Percentiles rank a stretch among this genome's conserved stretches.
These are phyloP conservation scores for Drosophila albomicans DNA, from an alignment of 1,140 invertebrate genomes.

Conservation along the genomic window DNA sequence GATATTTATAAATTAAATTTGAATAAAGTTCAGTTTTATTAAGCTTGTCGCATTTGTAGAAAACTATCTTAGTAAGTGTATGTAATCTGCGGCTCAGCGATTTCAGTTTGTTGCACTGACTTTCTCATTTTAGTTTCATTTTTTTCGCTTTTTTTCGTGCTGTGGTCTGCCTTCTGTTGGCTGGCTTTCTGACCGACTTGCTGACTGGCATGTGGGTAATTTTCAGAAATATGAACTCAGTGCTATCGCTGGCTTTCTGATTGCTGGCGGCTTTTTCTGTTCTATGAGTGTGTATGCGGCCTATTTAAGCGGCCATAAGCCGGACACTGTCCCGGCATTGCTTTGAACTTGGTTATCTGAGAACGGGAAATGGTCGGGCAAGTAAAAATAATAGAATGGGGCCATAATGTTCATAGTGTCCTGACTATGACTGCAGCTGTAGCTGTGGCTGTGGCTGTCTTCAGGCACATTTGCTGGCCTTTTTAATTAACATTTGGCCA, in stretches of 20 bases:
- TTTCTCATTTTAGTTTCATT: not conserved
- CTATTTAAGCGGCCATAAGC: conserved; percentile 65
- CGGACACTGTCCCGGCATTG: conserved; percentile 15
- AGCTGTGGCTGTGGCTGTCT: too few species aligned
- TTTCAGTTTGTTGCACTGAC: not conserved
- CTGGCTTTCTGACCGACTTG: not conserved
- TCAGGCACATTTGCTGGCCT: conserved; percentile 23
- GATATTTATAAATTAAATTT: too few species aligned
- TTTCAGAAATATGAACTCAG: conserved; percentile 56
- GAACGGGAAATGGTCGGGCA: conserved; percentile 24
- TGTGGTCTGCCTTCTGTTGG: conserved; percentile 3
- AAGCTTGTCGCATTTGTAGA: too few species aligned
- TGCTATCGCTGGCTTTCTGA: conserved; percentile 51
- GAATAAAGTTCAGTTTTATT: too few species aligned
- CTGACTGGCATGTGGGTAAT: conserved; percentile 56
- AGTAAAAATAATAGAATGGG: conserved; percentile 55
- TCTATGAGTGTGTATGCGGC: conserved; percentile 27
- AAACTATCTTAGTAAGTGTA: not conserved
- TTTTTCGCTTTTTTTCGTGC: conserved; percentile 2
- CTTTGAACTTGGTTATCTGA: conserved; percentile 38
- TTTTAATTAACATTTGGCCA: conserved; percentile 74
- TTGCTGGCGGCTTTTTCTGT: conserved; percentile 38
- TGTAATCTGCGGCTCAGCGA: not conserved
- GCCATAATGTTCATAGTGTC: conserved; percentile 21
- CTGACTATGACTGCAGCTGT: not conserved